phyloP scores from a whole-genome alignment of 2,113 vertebrate genomes.

The Syrmaticus mikado region DNA sequence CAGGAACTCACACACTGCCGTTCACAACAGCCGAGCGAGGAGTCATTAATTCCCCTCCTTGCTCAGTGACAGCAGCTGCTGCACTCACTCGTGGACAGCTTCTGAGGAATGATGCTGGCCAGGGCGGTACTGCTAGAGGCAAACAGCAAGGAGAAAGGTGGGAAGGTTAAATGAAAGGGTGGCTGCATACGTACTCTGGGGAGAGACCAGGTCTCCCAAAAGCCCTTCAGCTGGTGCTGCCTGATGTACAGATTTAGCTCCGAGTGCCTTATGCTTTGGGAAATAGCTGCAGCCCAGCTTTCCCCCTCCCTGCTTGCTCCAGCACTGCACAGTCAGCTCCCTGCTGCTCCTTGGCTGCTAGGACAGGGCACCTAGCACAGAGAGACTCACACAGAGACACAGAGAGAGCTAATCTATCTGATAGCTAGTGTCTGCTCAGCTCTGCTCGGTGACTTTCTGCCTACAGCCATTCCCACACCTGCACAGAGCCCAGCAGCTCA shows the following conservation, averaged over 20 bases:
- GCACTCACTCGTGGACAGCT: not conserved
- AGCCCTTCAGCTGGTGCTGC: not conserved
- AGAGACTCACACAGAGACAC: not conserved
- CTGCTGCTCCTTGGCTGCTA: not conserved
- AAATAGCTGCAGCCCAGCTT: not conserved
- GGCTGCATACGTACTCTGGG: not conserved
- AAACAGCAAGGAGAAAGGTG: slow-evolving; percentile 1
- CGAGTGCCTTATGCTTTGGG: not conserved
- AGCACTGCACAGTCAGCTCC: not conserved
- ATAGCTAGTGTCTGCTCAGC: not conserved
- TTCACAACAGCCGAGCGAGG: not conserved
- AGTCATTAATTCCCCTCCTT: slow-evolving; percentile 67
- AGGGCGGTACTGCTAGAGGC: not conserved
- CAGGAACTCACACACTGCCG: not conserved
- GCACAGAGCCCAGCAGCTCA: not conserved
- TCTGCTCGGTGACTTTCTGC: not conserved
- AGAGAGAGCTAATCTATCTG: not conserved
- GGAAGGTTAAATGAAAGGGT: slow-evolving; percentile 17
- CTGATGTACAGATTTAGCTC: not conserved
- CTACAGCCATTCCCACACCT: not conserved
- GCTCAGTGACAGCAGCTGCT: slow-evolving; percentile 44
- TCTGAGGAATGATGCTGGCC: not conserved
- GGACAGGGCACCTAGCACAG: not conserved
- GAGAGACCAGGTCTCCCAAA: not conserved
- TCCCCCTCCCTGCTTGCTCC: not conserved